Conservation (phyloP, 2,113 vertebrate species). For the Pterophyllum scalare region DNA sequence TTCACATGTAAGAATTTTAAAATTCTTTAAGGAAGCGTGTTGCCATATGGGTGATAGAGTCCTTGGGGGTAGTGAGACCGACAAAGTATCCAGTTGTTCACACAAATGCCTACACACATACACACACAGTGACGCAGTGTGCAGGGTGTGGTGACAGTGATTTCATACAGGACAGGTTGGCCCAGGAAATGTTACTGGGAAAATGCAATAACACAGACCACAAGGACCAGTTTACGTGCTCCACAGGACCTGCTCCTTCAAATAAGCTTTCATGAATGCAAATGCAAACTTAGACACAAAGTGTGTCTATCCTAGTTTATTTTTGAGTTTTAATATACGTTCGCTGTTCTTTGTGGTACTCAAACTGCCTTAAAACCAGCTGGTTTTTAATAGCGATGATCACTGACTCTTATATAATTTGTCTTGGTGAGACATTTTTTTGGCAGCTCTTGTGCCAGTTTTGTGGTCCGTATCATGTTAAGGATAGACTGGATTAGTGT, state of each 20-base stretch:
- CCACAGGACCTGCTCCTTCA: constrained; percentile 11
- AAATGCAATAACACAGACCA: constrained; percentile 24
- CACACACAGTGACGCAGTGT: not conserved
- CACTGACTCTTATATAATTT: constrained; percentile 12
- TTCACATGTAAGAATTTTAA: not conserved
- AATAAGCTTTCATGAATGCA: not conserved
- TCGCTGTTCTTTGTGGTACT: not conserved
- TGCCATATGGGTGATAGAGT: constrained; percentile 22
- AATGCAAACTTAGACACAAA: constrained; percentile 1
- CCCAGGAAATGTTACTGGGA: constrained; percentile 17
- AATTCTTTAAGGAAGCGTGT: constrained; percentile 11
- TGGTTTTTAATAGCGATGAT: not conserved
- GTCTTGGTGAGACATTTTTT: constrained; percentile 21
- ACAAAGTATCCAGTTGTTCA: constrained; percentile 23
- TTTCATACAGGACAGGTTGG: constrained; percentile 21
- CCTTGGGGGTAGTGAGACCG: not conserved
- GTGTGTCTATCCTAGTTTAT: not conserved
- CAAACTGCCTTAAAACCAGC: not conserved
- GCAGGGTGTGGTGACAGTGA: constrained; percentile 21
- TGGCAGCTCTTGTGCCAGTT: too few species aligned
- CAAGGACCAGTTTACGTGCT: constrained; percentile 21
- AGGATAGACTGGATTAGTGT: not conserved
- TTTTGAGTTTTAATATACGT: not conserved
- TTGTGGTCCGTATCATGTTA: too few species aligned
- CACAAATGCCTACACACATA: not conserved